Evolutionary conservation across 2,113 vertebrate species (phyloP), one percentile per base, ranked within the genome.

Genomic region (Meriones unguiculatus): DNA sequence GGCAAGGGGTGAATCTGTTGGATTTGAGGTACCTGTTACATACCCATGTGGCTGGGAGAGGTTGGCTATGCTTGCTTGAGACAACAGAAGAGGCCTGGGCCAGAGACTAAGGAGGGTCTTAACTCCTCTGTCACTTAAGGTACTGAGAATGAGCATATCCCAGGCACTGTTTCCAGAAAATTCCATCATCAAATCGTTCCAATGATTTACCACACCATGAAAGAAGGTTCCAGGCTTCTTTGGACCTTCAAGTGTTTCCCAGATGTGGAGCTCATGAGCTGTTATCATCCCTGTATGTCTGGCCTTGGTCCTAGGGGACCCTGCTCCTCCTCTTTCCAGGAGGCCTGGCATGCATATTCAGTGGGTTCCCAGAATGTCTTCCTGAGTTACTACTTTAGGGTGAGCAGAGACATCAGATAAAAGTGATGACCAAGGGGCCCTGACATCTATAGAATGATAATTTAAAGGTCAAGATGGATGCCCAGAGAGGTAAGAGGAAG

Each of bases 81-180:
- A 17, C 62, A 6, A 2, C 12, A 38, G 54, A 32, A 75, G 38
- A 89, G 17, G n/a, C 28, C 54, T 38, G 38, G 82, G 52, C 62
- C 46, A 17, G 32, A 52, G 52, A 14, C 59, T 0, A 35, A 75
- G 9, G 22, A 4, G 9, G n/a, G 24, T 17, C 73, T 70, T 30
- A 35, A 4, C 2, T 1, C 24, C 62, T 35, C 18, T 2, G 12
- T 0, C 0, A n/a, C 84, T 84, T 30, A 28, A n/a, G 24, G 70
- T 14, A n/a, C 4, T 28, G 38, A 91, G 22, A 5, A 4, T 18
- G 46, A 28, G 7, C 30, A 6, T 70, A 52, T 50, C 62, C 38
- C 20, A 24, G 73, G 32, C 2, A 20, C 46, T 8, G 2, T 75
- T 86, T 69, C 72, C 25, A 62, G 57, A 12, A 73, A 15, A 41